Conservation (phyloP, 2,113 vertebrate genomes). For the Aptenodytes forsteri region DNA sequence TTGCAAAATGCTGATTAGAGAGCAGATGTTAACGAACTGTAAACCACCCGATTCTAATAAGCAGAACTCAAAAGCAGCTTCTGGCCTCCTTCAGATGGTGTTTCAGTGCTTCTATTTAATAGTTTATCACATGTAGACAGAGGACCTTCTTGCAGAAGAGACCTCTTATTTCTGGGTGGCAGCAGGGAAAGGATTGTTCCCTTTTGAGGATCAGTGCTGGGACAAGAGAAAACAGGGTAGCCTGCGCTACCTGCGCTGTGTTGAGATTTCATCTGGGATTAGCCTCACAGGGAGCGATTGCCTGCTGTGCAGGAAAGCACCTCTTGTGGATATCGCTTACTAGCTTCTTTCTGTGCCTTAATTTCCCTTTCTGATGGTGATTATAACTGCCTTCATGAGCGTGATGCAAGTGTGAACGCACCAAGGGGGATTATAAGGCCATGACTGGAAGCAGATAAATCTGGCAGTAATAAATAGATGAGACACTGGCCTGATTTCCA, state of each 20-base stretch:
- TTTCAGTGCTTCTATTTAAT: background rate
- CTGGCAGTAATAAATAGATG: background rate
- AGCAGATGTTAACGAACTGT: background rate
- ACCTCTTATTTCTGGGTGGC: background rate
- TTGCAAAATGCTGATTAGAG: background rate
- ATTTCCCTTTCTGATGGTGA: background rate
- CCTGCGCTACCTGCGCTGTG: background rate
- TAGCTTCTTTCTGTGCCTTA: background rate
- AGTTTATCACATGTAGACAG: background rate
- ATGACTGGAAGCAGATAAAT: background rate
- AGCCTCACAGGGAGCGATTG: background rate
- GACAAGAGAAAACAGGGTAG: background rate
- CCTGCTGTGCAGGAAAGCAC: background rate
- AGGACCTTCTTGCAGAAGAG: background rate
- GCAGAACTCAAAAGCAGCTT: background rate
- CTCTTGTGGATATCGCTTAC: background rate
- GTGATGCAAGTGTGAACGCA: background rate
- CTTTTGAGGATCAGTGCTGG: background rate
- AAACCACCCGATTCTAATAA: background rate
- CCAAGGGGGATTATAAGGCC: background rate
- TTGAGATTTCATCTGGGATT: background rate
- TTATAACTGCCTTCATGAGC: background rate
- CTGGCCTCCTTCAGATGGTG: background rate
- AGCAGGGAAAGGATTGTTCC: background rate
- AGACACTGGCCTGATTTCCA: background rate